phyloP scores from a whole-genome alignment of 2,888 invertebrate species.

The Phlogophora meticulosa region DNA sequence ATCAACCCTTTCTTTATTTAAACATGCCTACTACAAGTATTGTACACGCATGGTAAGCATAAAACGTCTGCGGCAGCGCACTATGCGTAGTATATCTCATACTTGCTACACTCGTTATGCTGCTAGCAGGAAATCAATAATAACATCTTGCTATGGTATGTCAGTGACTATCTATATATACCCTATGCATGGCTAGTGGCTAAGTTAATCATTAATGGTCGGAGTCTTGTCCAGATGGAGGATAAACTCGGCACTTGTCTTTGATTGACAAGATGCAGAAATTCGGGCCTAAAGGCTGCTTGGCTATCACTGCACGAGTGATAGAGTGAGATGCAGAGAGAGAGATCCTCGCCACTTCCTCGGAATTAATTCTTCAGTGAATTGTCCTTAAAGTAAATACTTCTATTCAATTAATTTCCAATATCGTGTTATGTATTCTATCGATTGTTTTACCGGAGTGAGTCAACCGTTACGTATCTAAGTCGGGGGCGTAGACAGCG shows the following conservation, averaged over 20 bases:
- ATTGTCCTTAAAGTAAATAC: no score
- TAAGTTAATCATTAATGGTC: background rate
- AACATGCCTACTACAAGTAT: constrained; percentile 1
- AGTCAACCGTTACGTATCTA: constrained; percentile 20
- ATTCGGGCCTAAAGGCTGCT: background rate
- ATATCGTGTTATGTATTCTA: background rate
- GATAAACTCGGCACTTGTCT: background rate
- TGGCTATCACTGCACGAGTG: background rate
- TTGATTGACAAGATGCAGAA: background rate
- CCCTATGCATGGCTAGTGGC: background rate
- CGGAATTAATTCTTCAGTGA: no score
- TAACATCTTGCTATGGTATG: constrained; percentile 5
- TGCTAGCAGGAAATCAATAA: constrained; percentile 32
- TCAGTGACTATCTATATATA: background rate
- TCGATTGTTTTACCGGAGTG: background rate
- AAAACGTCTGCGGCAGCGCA: background rate
- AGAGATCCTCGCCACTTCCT: background rate
- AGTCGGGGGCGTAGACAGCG: constrained; percentile 4
- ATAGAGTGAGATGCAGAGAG: background rate
- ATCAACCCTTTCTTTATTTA: background rate
- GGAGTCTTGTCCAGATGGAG: background rate
- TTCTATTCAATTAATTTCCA: no score
- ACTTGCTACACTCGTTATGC: background rate
- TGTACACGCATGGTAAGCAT: background rate
- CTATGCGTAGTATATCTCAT: background rate